These are phyloP conservation scores for Neolamprologus modestus DNA, from an alignment of 2,113 vertebrate genomes.

Conservation along the genomic window DNA sequence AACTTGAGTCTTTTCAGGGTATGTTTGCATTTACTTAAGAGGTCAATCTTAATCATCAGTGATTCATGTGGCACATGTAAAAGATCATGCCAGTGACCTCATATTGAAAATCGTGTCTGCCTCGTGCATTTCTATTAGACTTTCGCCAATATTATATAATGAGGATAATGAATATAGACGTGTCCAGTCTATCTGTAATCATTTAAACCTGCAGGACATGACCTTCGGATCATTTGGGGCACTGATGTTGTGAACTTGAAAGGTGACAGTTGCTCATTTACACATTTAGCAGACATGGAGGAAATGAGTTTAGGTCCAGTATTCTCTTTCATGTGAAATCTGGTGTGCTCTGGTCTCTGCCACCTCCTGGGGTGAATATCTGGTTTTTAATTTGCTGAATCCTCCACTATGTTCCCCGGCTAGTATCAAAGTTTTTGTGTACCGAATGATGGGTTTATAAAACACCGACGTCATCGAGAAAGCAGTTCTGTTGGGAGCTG, in stretches of 20 bases:
- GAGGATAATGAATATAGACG: background rate
- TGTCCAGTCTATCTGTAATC: background rate
- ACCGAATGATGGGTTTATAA: background rate
- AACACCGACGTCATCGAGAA: background rate
- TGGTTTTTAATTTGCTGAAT: background rate
- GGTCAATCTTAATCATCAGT: background rate
- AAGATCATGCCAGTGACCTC: background rate
- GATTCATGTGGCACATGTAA: background rate
- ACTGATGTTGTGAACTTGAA: background rate
- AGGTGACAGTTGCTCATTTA: background rate
- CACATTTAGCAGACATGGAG: background rate
- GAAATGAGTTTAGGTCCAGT: background rate
- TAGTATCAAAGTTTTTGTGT: background rate
- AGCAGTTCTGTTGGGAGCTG: background rate
- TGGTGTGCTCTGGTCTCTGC: background rate
- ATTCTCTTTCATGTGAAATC: background rate
- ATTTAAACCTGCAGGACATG: background rate
- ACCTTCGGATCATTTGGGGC: background rate
- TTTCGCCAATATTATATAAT: background rate
- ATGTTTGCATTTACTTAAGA: background rate
- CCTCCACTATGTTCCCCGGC: background rate
- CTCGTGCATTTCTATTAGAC: background rate
- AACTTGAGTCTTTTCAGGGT: conserved; percentile 31
- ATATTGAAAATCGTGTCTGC: background rate
- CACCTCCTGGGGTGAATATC: background rate